phyloP scores from a whole-genome alignment of 2,888 invertebrate species.

The Tupiocoris notatus region DNA sequence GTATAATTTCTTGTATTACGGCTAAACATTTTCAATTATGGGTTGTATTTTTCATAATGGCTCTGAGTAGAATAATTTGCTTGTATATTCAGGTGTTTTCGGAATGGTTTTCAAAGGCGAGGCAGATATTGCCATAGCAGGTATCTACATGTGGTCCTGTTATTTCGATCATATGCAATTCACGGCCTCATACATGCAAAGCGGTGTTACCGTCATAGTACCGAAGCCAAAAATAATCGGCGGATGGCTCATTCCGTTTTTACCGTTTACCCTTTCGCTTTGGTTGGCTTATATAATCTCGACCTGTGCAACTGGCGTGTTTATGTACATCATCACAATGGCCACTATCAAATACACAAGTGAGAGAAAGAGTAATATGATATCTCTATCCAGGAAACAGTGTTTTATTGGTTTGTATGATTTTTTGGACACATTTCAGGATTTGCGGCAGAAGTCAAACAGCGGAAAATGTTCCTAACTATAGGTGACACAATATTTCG shows the following conservation, averaged over 20 bases:
- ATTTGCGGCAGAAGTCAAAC: slow-evolving; percentile 18
- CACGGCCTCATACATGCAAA: slow-evolving; percentile 21
- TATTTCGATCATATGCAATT: slow-evolving; percentile 35
- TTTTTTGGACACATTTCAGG: slow-evolving; percentile 37
- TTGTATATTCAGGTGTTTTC: slow-evolving; percentile 39
- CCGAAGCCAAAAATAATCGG: slow-evolving; percentile 37
- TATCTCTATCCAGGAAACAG: neutral
- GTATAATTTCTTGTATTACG: neutral
- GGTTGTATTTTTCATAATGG: neutral
- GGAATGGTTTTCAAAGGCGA: slow-evolving; percentile 38
- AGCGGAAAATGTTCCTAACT: slow-evolving; percentile 40
- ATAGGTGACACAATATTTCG: slow-evolving; percentile 32
- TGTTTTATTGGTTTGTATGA: too few species aligned
- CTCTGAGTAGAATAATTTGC: neutral
- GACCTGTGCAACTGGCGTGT: neutral
- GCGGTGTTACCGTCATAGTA: slow-evolving; percentile 28
- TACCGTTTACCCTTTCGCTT: slow-evolving; percentile 37
- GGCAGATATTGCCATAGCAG: slow-evolving; percentile 35
- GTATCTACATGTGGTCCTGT: slow-evolving; percentile 38
- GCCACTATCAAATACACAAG: slow-evolving; percentile 25
- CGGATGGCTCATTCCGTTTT: slow-evolving; percentile 40
- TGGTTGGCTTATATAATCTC: slow-evolving; percentile 33
- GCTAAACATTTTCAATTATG: neutral
- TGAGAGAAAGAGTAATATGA: neutral
- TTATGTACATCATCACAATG: slow-evolving; percentile 1